Evolutionary conservation across 53 echinoderm and acorn worm genomes (phyloP).

Genomic region (Paracentrotus lividus): DNA sequence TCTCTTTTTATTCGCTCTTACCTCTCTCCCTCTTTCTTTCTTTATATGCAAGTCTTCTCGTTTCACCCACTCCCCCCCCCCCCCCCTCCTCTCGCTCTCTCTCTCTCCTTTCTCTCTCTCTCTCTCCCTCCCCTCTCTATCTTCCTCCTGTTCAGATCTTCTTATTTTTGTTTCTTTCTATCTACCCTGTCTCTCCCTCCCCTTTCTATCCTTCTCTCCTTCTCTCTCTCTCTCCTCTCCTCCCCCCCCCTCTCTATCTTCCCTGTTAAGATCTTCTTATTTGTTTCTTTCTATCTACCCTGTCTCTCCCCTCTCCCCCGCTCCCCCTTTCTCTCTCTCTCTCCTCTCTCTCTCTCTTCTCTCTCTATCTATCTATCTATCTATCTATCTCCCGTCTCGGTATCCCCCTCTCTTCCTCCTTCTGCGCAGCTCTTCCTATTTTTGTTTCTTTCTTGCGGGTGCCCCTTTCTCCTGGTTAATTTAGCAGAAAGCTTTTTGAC

Average conservation of each 20-base stretch:
- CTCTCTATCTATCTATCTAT: neutral
- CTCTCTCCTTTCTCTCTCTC: neutral
- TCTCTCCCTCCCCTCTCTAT: neutral
- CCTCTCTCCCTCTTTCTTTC: too few relatives aligned
- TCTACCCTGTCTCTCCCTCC: too few relatives aligned
- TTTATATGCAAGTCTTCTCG: neutral
- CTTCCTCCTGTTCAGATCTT: neutral
- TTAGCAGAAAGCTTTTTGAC: conserved; percentile 61
- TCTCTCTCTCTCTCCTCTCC: neutral
- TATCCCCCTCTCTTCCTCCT: neutral
- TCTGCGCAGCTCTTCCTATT: neutral
- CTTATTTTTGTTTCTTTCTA: neutral
- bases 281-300: too few relatives aligned
- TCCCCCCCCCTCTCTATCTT: neutral
- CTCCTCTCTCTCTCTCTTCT: neutral
- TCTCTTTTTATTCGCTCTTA: too few relatives aligned
- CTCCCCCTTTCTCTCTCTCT: neutral
- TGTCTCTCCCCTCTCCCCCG: neutral
- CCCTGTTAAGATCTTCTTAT: neutral
- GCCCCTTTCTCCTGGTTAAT: conserved; percentile 51
- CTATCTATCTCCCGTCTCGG: too few relatives aligned
- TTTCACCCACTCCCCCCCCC: too few relatives aligned
- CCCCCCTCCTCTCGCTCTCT: neutral
- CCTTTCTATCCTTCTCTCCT: too few relatives aligned
- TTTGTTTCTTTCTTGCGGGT: neutral